These are phyloP conservation scores for Parotia lawesii DNA, from an alignment of 2,113 vertebrate species.

Conservation along the genomic window DNA sequence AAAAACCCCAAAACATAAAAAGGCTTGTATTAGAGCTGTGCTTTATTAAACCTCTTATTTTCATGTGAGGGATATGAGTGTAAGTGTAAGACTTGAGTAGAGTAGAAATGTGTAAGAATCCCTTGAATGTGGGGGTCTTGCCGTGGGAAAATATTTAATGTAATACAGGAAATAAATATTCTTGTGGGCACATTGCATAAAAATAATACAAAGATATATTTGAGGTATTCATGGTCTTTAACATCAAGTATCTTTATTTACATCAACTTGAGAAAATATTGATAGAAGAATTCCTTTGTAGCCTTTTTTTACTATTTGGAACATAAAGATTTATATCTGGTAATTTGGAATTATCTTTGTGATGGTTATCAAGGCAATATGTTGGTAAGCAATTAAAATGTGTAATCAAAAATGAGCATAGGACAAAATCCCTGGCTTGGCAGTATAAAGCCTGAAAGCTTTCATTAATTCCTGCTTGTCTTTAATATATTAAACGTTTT, in stretches of 20 bases:
- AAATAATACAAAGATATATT: background rate
- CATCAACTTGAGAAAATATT: background rate
- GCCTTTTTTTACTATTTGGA: background rate
- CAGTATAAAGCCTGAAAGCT: background rate
- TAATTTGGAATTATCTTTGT: constrained; percentile 47
- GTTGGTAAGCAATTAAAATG: constrained; percentile 52
- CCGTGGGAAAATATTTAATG: background rate
- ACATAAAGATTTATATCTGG: background rate
- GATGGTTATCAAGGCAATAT: constrained; percentile 28
- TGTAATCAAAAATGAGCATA: background rate
- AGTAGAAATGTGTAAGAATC: background rate
- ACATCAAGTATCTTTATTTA: background rate
- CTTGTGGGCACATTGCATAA: background rate
- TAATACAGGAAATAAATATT: background rate
- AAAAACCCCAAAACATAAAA: background rate
- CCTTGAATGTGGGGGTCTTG: background rate
- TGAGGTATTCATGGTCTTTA: background rate
- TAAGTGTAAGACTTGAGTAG: background rate
- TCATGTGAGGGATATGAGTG: background rate
- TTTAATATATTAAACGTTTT: background rate
- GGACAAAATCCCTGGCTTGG: background rate
- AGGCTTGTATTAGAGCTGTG: background rate
- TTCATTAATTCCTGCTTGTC: constrained; percentile 1
- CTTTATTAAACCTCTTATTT: background rate
- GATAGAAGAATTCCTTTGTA: background rate